Evolutionary conservation across 2,113 vertebrate species (phyloP), one percentile per base, ranked within the genome.

Genomic region (Hystrix cristata): DNA sequence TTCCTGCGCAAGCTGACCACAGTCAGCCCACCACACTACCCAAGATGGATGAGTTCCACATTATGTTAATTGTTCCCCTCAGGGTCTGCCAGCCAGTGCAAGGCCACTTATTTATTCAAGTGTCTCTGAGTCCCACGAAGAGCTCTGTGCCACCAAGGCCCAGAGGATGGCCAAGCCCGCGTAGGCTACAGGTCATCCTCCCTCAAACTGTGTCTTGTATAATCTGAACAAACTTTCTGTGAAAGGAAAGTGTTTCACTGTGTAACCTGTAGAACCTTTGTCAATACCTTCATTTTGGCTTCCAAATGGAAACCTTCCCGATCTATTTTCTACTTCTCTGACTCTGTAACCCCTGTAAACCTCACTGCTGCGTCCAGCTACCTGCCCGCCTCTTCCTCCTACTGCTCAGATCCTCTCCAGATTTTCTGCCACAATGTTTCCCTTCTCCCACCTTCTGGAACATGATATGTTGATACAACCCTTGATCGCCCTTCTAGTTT

Each of bases 161-260:
- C 46, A 34, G 9, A 31, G 14, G 78, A 53, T 7, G 3, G 23
- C 6, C 3, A 34, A 80, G n/a, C 62, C 51, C 29, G 29, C 18
- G 59, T 0, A 14, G 29, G 34, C 2, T 31, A 67, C 46, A 64
- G 27, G 29, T 55, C 38, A 19, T 60, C 11, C 46, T 67, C 14
- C 29, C 78, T 55, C 51, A 46, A 16, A 8, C 34, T 1, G 7
- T 34, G 13, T 21, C 19, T 38, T 71, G 7, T 21, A 83, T 67
- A 81, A 87, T 74, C 62, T 80, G 29, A 91, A 69, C n/a, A 94
- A 38, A 93, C 43, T 67, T 87, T 55, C 71, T 16, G 10, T 83
- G 38, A 72, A 91, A 87, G 27, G 1, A n/a, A 90, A 76, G 11
- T 87, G 25, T 65, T 97, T 71, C 43, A 5, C 10, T 69, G 57